Conservation (phyloP, 1,140 invertebrate species). For the Cylas formicarius region DNA sequence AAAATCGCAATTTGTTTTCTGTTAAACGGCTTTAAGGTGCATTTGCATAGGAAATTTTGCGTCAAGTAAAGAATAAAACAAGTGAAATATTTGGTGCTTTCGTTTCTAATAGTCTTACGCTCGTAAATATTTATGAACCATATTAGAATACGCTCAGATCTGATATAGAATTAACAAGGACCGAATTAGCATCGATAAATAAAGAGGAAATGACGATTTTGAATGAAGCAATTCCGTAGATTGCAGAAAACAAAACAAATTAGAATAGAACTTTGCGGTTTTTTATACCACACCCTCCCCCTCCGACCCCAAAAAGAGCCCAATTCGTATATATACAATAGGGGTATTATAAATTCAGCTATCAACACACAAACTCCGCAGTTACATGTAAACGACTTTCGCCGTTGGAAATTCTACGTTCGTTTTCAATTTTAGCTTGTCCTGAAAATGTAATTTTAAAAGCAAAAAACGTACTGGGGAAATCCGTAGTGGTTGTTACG, state of each 20-base stretch:
- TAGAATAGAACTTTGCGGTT: too few species aligned
- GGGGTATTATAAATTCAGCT: too few species aligned
- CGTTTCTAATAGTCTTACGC: constrained; percentile 17
- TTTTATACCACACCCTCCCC: too few species aligned
- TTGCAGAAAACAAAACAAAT: too few species aligned
- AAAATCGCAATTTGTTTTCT: constrained; percentile 22
- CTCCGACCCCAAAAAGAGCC: too few species aligned
- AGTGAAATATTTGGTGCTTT: constrained; percentile 20
- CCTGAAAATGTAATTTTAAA: neutral
- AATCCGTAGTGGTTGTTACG: constrained; percentile 28
- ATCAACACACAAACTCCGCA: too few species aligned
- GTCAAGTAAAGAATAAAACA: constrained; percentile 21
- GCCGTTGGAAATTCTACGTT: constrained; percentile 6
- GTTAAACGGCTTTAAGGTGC: constrained; percentile 8
- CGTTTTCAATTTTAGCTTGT: constrained; percentile 7
- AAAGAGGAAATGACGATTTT: constrained; percentile 20
- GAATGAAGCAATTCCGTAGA: constrained; percentile 8
- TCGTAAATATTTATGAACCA: constrained; percentile 18
- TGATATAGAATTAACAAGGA: constrained; percentile 10
- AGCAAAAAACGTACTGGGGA: constrained; percentile 6
- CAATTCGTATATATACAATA: too few species aligned
- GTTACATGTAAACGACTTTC: too few species aligned
- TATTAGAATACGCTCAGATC: constrained; percentile 14
- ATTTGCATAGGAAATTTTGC: constrained; percentile 19
- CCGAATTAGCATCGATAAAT: constrained; percentile 17